These are phyloP conservation scores for Antedon mediterranea DNA, from an alignment of 53 echinoderm and acorn worm genomes.

Conservation along the genomic window DNA sequence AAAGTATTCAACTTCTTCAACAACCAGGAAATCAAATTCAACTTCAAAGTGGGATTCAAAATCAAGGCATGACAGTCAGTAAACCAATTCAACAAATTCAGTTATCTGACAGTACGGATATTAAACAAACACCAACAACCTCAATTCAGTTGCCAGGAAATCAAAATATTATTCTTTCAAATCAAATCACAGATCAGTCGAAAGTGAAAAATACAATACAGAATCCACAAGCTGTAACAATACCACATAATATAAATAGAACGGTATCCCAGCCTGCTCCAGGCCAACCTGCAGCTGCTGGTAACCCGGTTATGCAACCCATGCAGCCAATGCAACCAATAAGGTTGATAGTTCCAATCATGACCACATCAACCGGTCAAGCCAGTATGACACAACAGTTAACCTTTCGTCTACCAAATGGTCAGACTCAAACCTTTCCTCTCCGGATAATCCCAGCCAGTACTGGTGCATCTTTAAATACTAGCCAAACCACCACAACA, in stretches of 20 bases:
- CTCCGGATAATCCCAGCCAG: neutral
- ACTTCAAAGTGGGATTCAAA: neutral
- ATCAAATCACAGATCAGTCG: neutral
- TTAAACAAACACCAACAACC: neutral
- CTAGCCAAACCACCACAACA: neutral
- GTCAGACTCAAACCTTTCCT: neutral
- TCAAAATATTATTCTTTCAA: neutral
- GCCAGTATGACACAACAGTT: neutral
- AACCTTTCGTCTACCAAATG: neutral
- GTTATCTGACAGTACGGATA: neutral
- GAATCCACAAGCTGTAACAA: neutral
- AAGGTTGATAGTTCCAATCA: neutral
- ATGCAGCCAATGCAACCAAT: neutral
- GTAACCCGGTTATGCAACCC: neutral
- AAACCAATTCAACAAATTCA: neutral
- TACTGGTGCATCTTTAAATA: neutral
- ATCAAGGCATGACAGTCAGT: neutral
- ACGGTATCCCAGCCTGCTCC: neutral
- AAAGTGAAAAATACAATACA: neutral
- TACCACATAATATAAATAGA: neutral
- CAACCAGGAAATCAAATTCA: neutral
- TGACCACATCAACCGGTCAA: neutral
- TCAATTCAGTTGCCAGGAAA: neutral
- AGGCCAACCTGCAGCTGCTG: neutral
- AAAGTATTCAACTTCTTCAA: neutral